phyloP scores from a whole-genome alignment of 1,140 invertebrate genomes.

The Calycopis cecrops region DNA sequence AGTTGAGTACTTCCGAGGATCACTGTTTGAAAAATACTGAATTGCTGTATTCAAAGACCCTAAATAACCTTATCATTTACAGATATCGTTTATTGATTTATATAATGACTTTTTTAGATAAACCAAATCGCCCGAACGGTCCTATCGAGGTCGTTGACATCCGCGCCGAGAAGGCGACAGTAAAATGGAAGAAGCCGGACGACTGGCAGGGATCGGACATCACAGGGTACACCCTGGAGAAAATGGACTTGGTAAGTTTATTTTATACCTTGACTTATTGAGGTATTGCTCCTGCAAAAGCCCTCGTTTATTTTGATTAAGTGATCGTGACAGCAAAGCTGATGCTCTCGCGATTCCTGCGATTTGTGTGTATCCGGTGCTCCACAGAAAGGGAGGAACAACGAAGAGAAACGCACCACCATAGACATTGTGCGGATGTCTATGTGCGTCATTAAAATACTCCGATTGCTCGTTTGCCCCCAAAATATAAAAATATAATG shows the following conservation, averaged over 20 bases:
- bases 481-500: too few species aligned
- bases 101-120: constrained; percentile 76
- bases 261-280: too few species aligned
- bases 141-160: constrained; percentile 92
- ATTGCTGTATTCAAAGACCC: too few species aligned
- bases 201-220: constrained; percentile 95
- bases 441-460: too few species aligned
- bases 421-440: too few species aligned
- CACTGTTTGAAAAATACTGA: too few species aligned
- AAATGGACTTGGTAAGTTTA: constrained; percentile 86
- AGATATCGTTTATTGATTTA: constrained; percentile 3
- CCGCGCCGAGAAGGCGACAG: constrained; percentile 91
- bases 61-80: not conserved
- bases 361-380: not conserved
- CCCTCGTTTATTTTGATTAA: too few species aligned
- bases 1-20: too few species aligned
- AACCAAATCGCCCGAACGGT: constrained; percentile 89
- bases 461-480: too few species aligned
- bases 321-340: too few species aligned
- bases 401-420: too few species aligned
- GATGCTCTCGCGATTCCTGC: not conserved
- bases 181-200: constrained; percentile 96
- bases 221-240: constrained; percentile 97
- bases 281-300: too few species aligned
- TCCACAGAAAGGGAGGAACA: not conserved